Base-by-base conservation (phyloP, 1,140 invertebrate genomes). In the Cydia strobilella region DNA sequence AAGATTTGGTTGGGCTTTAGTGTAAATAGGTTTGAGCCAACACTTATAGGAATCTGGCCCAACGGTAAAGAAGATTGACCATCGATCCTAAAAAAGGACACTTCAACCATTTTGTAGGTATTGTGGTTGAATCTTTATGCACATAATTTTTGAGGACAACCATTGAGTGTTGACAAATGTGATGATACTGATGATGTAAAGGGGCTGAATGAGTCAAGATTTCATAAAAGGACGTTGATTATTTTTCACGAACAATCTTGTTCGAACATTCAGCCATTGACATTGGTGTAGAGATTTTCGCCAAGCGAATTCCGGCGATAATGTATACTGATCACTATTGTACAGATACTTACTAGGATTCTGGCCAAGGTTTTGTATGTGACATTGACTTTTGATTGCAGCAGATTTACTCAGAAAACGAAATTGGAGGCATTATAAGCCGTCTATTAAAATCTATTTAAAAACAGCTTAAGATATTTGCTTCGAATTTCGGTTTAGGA, bases 371-470 rank as follows among this genome's bases (percentile, higher is more conserved):
- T 31, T 69, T 35, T 39, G 6, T n/a, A 31, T 69, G 25, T 20
- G 65, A 39, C 25, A 69, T 20, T 69, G 65, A 31, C 65, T 27
- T 35, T 31, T 20, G 63, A 13, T 65, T 23, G 54, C 54, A 59
- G 54, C 20, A 20, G 20, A 51, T 48, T 48, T 18, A 59, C 54
- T 59, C 20, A 10, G 20, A 59, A 59, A 59, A 59, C 54, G 20
- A 59, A 59, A 59, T 59, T 59, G 54, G 54, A 59, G 20, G 20
- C 20, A 59, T 59, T 12, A n/a, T 59, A 20, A 15, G 5, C 2
- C 15, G 45, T 15, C 4, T 59, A 18, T 20, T 9, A 15, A 20
- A 51, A 23, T 23, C 6, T 59, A 59, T 20, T 59, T 23, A n/a
- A 59, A 20, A 20, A 51, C 18, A 20, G 5, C 48, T 51, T 59